Evolutionary conservation across 2,113 vertebrate genomes (phyloP), one percentile per base, ranked within the genome.

Genomic region (Pagrus major): DNA sequence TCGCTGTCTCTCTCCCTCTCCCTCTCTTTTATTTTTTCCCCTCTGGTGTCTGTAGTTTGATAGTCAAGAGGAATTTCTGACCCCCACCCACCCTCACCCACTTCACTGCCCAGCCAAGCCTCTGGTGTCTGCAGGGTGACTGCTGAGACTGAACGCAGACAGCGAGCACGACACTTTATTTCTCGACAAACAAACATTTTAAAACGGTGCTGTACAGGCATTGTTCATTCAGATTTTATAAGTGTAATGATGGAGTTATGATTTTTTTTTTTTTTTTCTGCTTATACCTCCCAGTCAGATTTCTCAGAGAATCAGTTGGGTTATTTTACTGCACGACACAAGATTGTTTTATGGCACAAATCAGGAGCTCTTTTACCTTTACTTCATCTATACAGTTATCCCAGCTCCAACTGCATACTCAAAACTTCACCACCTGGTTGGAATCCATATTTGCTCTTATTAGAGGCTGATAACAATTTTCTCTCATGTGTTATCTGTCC

Each of bases 11-110:
- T 37, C 31, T 76, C 25, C 54, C 20, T 56, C 27, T 37, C 16
- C 18, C 42, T 33, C 18, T 29, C 54, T 78, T n/a, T n/a, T n/a
- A n/a, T n/a, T n/a, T n/a, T n/a, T n/a, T n/a, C n/a, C n/a, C n/a
- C 20, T 67, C 75, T 66, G n/a, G 63, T 59, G 35, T 77, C 33
- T 75, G 51, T 61, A 64, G 68, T 81, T 68, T 60, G 52, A 71
- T 51, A 69, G 73, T 77, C 64, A 56, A 46, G 63, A 79, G 59
- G 65, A 76, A 71, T 80, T 64, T 84, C 71, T 80, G 66, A 66
- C 49, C 69, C 51, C 52, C 52, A n/a, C 44, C 46, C 55, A 27
- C 42, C 56, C 25, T 23, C 66, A 74, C 35, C 58, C 14, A 12
- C 56, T 42, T n/a, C 25, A 42, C 21, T 33, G 8, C 52, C 12